A percentile compares a stretch with the other conserved stretches of the same genome.
Conservation (phyloP, 2,797 vertebrate genomes). For the Gobio occitaniae region DNA sequence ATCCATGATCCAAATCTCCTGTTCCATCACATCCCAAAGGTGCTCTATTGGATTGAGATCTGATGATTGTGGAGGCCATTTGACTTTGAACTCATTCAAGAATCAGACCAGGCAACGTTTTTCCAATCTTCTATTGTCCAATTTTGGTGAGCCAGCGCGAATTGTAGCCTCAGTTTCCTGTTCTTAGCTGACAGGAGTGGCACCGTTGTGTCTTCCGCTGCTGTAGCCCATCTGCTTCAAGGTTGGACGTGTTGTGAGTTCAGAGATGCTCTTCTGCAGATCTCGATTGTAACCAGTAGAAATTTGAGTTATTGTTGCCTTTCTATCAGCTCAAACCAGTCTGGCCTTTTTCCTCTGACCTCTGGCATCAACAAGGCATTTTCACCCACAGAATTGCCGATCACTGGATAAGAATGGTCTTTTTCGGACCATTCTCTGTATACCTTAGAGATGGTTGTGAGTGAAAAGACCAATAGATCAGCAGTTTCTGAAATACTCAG, state of each 20-base stretch:
- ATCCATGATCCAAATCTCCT: neutral
- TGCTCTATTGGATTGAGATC: neutral
- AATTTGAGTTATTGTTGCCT: neutral
- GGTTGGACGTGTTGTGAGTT: neutral
- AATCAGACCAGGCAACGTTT: neutral
- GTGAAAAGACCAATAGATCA: neutral
- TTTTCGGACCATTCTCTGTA: neutral
- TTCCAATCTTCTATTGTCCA: neutral
- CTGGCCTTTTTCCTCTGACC: constrained; percentile 45
- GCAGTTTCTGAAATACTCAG: neutral
- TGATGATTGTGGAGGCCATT: neutral
- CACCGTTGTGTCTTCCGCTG: neutral
- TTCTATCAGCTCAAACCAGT: neutral
- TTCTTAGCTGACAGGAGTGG: neutral
- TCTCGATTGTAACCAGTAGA: neutral
- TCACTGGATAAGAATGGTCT: constrained; percentile 17
- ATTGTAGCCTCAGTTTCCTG: neutral
- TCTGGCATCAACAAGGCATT: constrained; percentile 49
- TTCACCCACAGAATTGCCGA: constrained; percentile 38
- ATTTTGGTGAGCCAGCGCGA: neutral
- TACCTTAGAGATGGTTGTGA: neutral
- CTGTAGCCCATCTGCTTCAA: neutral
- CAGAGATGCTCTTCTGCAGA: neutral
- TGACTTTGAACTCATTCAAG: neutral
- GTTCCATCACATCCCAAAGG: neutral